Conservation (phyloP, 2,888 invertebrate species). For the Cylindroiulus punctatus region DNA sequence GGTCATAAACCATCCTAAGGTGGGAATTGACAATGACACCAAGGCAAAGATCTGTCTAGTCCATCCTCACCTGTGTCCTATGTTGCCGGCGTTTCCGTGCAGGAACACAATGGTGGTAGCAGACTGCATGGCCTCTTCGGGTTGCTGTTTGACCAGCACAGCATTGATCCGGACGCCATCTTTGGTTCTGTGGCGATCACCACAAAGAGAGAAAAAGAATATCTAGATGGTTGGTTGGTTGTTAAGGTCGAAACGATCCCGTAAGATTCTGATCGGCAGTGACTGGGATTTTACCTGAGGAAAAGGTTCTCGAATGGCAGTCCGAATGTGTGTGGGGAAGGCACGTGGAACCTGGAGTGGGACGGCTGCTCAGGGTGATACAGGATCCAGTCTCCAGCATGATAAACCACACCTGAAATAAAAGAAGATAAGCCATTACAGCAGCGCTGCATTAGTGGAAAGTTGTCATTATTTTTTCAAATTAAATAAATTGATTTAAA, state of each 20-base stretch:
- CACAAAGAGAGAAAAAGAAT: neutral
- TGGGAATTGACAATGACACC: too few species aligned
- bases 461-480: too few species aligned
- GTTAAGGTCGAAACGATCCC: too few species aligned
- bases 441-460: too few species aligned
- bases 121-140: constrained; percentile 59
- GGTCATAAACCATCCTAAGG: too few species aligned
- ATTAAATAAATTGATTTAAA: too few species aligned
- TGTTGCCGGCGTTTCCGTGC: constrained; percentile 97
- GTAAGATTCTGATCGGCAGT: too few species aligned
- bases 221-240: too few species aligned
- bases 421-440: neutral
- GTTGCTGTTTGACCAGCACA: constrained; percentile 66
- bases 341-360: constrained; percentile 87
- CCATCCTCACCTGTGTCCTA: constrained; percentile 84
- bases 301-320: constrained; percentile 86
- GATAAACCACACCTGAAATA: constrained; percentile 79
- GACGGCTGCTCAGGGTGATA: constrained; percentile 91
- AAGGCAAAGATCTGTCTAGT: neutral
- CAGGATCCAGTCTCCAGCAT: constrained; percentile 84
- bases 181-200: constrained; percentile 69
- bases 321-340: constrained; percentile 84
- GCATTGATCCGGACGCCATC: constrained; percentile 66
- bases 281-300: constrained; percentile 65
- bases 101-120: constrained; percentile 86